A percentile compares a stretch with the other conserved stretches of the same genome.
phyloP scores from a whole-genome alignment of 2,888 invertebrate genomes.

The Patella pellucida region DNA sequence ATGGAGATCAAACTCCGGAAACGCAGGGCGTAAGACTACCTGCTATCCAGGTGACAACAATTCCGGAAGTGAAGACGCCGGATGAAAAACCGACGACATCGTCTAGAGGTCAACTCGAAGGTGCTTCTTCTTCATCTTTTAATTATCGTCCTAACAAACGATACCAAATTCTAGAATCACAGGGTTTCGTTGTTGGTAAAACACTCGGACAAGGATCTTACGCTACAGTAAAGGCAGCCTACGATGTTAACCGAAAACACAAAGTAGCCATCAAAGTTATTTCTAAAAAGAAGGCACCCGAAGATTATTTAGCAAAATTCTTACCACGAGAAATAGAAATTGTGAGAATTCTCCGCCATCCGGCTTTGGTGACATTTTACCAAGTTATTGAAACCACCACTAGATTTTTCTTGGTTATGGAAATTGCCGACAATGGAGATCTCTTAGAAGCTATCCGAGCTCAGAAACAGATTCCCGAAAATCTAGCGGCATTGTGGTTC shows the following conservation, averaged over 20 bases:
- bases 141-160: slow-evolving; percentile 18
- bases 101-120: no score
- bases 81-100: no score
- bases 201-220: slow-evolving; percentile 66
- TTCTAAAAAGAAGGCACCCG: slow-evolving; percentile 60
- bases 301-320: slow-evolving; percentile 64
- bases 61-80: no score
- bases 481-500: slow-evolving; percentile 59
- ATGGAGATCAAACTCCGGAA: not conserved
- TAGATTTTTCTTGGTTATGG: slow-evolving; percentile 66
- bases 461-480: slow-evolving; percentile 43
- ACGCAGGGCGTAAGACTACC: not conserved
- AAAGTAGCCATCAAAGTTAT: slow-evolving; percentile 69
- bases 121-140: no score
- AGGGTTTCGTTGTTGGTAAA: slow-evolving; percentile 60
- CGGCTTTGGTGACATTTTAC: slow-evolving; percentile 56
- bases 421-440: slow-evolving; percentile 60
- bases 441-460: slow-evolving; percentile 56
- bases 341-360: slow-evolving; percentile 59
- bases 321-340: slow-evolving; percentile 67
- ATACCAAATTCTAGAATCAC: slow-evolving; percentile 46
- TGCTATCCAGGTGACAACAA: no score
- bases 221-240: slow-evolving; percentile 64
- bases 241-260: slow-evolving; percentile 55
- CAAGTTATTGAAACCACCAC: slow-evolving; percentile 66